Evolutionary conservation across 2,113 vertebrate species (phyloP).

Genomic region (Channa maculata): DNA sequence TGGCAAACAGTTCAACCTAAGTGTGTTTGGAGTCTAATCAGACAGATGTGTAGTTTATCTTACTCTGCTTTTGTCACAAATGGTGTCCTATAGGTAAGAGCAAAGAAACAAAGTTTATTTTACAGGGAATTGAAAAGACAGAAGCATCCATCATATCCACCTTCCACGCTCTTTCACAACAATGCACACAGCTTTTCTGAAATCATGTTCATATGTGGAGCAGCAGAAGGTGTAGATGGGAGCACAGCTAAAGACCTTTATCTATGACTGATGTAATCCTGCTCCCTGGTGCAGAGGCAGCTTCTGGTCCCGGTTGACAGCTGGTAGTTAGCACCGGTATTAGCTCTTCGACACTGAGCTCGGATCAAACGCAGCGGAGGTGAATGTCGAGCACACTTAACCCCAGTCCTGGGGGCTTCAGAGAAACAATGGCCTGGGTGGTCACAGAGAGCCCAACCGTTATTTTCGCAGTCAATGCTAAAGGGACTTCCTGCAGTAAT

Average conservation of each 20-base stretch:
- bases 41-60: conserved; percentile 39
- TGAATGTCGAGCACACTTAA: conserved; percentile 43
- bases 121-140: conserved; percentile 42
- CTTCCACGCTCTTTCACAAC: conserved; percentile 44
- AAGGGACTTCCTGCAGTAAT: background rate
- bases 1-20: conserved; percentile 65
- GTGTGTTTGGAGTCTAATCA: conserved; percentile 53
- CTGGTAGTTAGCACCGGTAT: conserved; percentile 66
- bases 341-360: conserved; percentile 41
- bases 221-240: conserved; percentile 27
- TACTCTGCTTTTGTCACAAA: conserved; percentile 31
- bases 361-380: conserved; percentile 51
- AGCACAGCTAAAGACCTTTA: conserved; percentile 27
- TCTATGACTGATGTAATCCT: conserved; percentile 53
- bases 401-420: conserved; percentile 19
- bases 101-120: conserved; percentile 48
- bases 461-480: background rate
- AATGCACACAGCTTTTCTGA: conserved; percentile 21
- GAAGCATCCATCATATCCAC: conserved; percentile 65
- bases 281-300: conserved; percentile 25
- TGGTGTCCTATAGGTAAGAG: background rate
- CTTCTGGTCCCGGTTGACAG: conserved; percentile 56
- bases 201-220: conserved; percentile 30
- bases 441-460: conserved; percentile 15
- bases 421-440: conserved; percentile 17